A percentile compares a stretch with the other conserved stretches of the same genome.
Evolutionary conservation across 2,797 vertebrate species (phyloP).

Genomic region (Tarsius wallacei): DNA sequence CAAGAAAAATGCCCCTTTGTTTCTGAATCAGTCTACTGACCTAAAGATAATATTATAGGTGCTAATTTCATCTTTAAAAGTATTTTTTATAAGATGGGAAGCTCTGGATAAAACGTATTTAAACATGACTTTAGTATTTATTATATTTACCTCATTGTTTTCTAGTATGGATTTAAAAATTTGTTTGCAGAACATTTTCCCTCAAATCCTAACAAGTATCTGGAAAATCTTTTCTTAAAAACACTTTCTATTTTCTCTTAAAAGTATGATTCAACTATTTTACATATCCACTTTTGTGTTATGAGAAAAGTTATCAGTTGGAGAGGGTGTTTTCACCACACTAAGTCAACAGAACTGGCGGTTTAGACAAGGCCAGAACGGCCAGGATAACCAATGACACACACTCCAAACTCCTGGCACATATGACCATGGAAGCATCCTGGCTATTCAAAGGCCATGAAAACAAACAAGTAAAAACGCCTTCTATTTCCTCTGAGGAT

Average conservation of each 20-base stretch:
- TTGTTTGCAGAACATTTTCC: background rate
- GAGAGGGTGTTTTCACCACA: constrained; percentile 34
- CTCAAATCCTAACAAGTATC: constrained; percentile 10
- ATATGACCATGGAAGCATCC: background rate
- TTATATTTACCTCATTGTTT: background rate
- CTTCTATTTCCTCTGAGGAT: constrained; percentile 35
- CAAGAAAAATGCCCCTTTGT: background rate
- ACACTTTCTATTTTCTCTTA: constrained; percentile 3
- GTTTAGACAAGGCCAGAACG: background rate
- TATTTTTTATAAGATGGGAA: constrained; percentile 17
- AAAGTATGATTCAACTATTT: background rate
- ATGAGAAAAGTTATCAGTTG: background rate
- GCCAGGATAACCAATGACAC: constrained; percentile 34
- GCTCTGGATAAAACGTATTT: background rate
- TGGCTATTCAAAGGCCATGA: background rate
- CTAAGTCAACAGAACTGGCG: background rate
- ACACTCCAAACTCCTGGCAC: background rate
- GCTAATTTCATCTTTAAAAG: constrained; percentile 16
- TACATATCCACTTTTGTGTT: background rate
- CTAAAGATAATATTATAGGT: background rate
- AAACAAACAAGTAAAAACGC: constrained; percentile 52
- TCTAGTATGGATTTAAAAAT: background rate
- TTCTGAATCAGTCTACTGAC: background rate
- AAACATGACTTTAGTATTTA: constrained; percentile 3
- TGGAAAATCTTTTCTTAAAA: constrained; percentile 26